These are phyloP conservation scores for Anoncus sp. DNA, from an alignment of 2,888 invertebrate genomes.

Conservation along the genomic window DNA sequence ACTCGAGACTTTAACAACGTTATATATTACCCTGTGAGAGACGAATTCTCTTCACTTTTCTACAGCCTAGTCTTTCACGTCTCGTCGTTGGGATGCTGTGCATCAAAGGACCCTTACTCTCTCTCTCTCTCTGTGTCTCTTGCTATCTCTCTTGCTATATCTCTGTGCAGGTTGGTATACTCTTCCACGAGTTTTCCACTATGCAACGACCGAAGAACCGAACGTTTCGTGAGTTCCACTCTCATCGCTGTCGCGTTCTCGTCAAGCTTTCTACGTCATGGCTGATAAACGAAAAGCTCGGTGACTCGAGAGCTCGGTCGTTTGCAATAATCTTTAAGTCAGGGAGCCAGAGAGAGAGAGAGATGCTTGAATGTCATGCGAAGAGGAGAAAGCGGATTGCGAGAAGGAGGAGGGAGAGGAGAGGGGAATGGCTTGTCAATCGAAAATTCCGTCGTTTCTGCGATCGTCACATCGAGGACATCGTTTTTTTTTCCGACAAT, in stretches of 20 bases:
- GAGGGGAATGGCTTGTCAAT: slow-evolving; percentile 32
- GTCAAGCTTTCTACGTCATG: slow-evolving; percentile 50
- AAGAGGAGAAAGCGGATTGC: slow-evolving; percentile 33
- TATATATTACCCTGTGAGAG: slow-evolving; percentile 46
- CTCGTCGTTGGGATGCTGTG: slow-evolving; percentile 23
- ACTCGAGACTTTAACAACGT: slow-evolving; percentile 53
- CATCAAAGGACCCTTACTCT: slow-evolving; percentile 57
- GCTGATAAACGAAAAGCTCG: slow-evolving; percentile 70
- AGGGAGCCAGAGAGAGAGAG: slow-evolving; percentile 42
- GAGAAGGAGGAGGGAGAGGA: slow-evolving; percentile 16
- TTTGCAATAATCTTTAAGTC: slow-evolving; percentile 73
- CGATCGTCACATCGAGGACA: slow-evolving; percentile 13
- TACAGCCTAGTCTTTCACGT: slow-evolving; percentile 30
- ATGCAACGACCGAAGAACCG: slow-evolving; percentile 33
- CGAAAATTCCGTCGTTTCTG: slow-evolving; percentile 23
- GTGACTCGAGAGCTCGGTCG: slow-evolving; percentile 66
- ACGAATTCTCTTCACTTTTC: slow-evolving; percentile 64
- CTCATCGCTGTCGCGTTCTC: slow-evolving; percentile 54
- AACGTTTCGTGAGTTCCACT: slow-evolving; percentile 31
- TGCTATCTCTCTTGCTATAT: slow-evolving; percentile 23
- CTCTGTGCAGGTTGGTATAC: slow-evolving; percentile 4
- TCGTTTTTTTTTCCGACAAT: slow-evolving; percentile 11
- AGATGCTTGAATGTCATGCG: slow-evolving; percentile 51
- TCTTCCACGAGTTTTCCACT: slow-evolving; percentile 29
- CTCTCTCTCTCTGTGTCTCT: slow-evolving; percentile 29